Conservation (phyloP, 2,113 vertebrate species). For the Uria aalge region DNA sequence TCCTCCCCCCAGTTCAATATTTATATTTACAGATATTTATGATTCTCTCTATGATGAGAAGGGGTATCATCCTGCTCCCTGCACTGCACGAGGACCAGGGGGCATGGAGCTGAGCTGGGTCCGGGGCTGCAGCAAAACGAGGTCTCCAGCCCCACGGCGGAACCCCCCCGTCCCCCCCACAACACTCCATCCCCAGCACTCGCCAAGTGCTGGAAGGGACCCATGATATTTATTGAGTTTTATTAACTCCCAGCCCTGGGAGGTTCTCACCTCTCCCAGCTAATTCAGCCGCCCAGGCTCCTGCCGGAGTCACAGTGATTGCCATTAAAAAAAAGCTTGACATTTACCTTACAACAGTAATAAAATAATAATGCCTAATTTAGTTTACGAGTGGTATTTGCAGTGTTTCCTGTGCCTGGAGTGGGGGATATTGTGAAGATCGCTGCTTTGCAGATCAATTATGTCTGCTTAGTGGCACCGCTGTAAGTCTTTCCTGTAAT, state of each 20-base stretch:
- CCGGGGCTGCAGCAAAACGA: background rate
- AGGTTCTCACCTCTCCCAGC: conserved; percentile 10
- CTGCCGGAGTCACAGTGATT: conserved; percentile 25
- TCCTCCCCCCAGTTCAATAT: accelerated
- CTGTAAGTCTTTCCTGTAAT: conserved; percentile 54
- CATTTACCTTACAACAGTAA: conserved; percentile 62
- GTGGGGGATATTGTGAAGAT: conserved; percentile 49
- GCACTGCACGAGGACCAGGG: accelerated
- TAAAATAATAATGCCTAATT: conserved; percentile 64
- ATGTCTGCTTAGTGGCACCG: conserved; percentile 18
- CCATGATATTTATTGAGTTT: conserved; percentile 37
- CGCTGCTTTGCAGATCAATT: conserved; percentile 11
- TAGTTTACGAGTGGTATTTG: conserved; percentile 48
- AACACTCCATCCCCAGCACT: background rate
- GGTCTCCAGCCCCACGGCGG: background rate
- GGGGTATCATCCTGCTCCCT: background rate
- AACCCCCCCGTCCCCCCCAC: background rate
- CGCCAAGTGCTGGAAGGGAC: background rate
- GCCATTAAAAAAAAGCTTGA: conserved; percentile 46
- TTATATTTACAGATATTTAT: background rate
- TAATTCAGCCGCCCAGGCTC: background rate
- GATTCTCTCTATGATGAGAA: accelerated
- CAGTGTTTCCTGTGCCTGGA: conserved; percentile 41
- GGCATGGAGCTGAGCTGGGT: background rate
- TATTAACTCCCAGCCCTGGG: conserved; percentile 39